These are phyloP conservation scores for Hippopotamus amphibius DNA, from an alignment of 2,113 vertebrate species.

Conservation along the genomic window DNA sequence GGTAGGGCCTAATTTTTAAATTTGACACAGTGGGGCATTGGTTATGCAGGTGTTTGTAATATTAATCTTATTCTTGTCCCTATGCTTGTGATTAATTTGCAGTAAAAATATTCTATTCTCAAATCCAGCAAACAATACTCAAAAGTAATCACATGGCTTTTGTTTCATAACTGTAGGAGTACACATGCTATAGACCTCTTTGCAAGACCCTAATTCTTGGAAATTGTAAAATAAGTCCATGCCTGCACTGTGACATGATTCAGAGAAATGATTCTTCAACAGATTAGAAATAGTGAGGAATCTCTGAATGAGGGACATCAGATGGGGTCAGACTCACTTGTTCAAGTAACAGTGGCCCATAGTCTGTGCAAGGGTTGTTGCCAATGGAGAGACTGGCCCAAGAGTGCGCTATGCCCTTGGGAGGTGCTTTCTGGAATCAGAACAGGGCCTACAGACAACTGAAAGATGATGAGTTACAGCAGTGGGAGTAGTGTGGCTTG, in stretches of 20 bases:
- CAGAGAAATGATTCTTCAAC: background rate
- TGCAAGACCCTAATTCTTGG: background rate
- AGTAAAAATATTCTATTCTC: background rate
- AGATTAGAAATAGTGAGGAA: background rate
- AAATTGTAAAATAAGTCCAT: background rate
- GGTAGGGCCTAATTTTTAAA: slow-evolving; percentile 11
- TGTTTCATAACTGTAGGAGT: background rate
- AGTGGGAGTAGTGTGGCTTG: background rate
- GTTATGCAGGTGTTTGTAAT: background rate
- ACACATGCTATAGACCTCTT: background rate
- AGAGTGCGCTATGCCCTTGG: background rate
- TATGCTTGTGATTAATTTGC: slow-evolving; percentile 14
- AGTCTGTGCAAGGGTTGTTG: background rate
- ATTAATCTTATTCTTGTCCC: background rate
- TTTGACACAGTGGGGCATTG: background rate
- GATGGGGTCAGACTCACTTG: background rate
- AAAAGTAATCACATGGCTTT: background rate
- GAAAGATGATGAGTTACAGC: background rate
- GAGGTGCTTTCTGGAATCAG: background rate
- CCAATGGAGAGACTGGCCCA: background rate
- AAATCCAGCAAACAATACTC: slow-evolving; percentile 1
- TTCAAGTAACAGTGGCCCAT: background rate
- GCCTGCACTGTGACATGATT: background rate
- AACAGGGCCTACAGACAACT: background rate
- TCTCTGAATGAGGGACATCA: background rate